Evolutionary conservation across 2,888 invertebrate species (phyloP).

Genomic region (Platerodrilus igneus): DNA sequence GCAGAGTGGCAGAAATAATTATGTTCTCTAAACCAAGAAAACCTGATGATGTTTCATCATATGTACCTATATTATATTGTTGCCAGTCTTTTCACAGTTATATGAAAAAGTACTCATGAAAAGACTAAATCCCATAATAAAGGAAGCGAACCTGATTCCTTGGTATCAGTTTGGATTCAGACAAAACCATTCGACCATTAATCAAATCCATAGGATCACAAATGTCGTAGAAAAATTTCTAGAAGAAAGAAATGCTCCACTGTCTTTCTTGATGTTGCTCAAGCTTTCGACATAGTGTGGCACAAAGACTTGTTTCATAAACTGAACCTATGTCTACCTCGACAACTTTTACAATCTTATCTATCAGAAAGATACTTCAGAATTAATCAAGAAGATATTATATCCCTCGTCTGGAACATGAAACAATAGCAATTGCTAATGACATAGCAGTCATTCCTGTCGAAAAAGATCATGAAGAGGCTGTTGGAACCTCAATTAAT

Average conservation of each 20-base stretch:
- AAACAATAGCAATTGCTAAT: no score
- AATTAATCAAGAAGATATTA: no score
- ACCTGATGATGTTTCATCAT: slow-evolving; percentile 22
- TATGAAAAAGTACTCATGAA: slow-evolving; percentile 28
- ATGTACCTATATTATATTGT: slow-evolving; percentile 31
- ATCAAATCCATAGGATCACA: slow-evolving; percentile 24
- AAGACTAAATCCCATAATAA: no score
- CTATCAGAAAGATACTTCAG: slow-evolving; percentile 11
- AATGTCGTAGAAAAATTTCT: slow-evolving; percentile 13
- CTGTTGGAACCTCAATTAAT: no score
- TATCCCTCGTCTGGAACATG: no score
- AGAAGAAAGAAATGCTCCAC: slow-evolving; percentile 14
- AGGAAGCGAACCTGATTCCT: slow-evolving; percentile 16
- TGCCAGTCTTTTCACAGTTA: no score
- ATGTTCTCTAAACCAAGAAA: slow-evolving; percentile 30
- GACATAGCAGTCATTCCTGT: no score
- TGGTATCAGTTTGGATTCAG: slow-evolving; percentile 25
- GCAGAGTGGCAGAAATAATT: slow-evolving; percentile 26
- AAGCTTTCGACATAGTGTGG: slow-evolving; percentile 26
- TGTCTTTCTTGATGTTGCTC: slow-evolving; percentile 19
- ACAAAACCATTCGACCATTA: slow-evolving; percentile 23
- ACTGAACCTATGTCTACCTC: slow-evolving; percentile 1
- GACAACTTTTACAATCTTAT: slow-evolving; percentile 9
- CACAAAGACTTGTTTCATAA: slow-evolving; percentile 20
- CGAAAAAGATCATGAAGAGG: no score